These are phyloP conservation scores for Machimus rusticus DNA, from an alignment of 2,888 invertebrate species.

Conservation along the genomic window DNA sequence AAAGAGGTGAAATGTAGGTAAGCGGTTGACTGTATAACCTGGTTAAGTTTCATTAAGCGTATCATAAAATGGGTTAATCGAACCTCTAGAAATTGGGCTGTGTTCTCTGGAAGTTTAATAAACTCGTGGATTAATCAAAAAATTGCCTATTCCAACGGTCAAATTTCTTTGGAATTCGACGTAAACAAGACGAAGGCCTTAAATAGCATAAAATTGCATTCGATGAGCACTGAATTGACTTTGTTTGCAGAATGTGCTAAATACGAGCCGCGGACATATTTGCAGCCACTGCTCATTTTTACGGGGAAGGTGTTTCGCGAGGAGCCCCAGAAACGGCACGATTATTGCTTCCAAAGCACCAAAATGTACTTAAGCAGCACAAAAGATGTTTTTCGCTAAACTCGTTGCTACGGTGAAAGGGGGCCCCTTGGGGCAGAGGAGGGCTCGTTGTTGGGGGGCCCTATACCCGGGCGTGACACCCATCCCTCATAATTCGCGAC, in stretches of 20 bases:
- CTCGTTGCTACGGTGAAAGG: neutral
- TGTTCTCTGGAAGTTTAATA: neutral
- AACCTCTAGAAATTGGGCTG: neutral
- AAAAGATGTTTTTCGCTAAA: neutral
- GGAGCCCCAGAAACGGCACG: neutral
- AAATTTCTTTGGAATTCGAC: neutral
- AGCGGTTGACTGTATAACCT: neutral
- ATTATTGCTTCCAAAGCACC: slow-evolving; percentile 3
- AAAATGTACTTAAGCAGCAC: slow-evolving; percentile 19
- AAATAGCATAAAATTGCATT: neutral
- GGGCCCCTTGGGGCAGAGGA: neutral
- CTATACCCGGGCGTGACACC: neutral
- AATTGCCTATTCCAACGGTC: neutral
- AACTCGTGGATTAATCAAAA: neutral
- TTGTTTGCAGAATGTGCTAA: neutral
- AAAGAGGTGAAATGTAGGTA: neutral
- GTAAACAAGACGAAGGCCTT: neutral
- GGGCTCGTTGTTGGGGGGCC: neutral
- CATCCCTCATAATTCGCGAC: neutral
- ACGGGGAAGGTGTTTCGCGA: neutral
- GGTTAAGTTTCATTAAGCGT: neutral
- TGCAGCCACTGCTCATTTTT: neutral
- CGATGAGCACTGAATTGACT: neutral
- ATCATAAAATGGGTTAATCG: neutral
- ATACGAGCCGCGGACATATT: neutral